phyloP scores from a whole-genome alignment of 2,797 vertebrate species.

The Bradypodion ventrale region DNA sequence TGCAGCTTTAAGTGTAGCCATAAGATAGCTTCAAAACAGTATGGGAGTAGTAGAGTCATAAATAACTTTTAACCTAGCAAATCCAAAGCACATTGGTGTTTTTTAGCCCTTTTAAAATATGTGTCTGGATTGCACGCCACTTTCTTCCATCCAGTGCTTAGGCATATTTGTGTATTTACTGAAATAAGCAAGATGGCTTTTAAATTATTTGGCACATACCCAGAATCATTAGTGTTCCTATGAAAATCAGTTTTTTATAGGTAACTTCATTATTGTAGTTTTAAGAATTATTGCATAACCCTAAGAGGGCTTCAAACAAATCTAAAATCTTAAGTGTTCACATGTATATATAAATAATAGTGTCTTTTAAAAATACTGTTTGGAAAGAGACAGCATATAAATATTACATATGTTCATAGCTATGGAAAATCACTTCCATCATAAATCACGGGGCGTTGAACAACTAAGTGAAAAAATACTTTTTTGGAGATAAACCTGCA shows the following conservation, averaged over 20 bases:
- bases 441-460: constrained; percentile 92
- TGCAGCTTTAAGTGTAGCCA: background rate
- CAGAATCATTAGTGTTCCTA: constrained; percentile 52
- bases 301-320: constrained; percentile 46
- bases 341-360: constrained; percentile 63
- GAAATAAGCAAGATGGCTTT: constrained; percentile 56
- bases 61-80: constrained; percentile 28
- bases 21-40: background rate
- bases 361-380: constrained; percentile 62
- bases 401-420: constrained; percentile 40
- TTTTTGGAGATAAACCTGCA: constrained; percentile 94
- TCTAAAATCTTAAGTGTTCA: constrained; percentile 57
- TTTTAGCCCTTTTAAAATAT: constrained; percentile 53
- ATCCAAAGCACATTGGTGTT: constrained; percentile 46
- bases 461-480: constrained; percentile 89
- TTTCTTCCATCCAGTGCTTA: constrained; percentile 35
- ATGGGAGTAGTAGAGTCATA: constrained; percentile 10
- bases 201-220: constrained; percentile 51
- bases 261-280: constrained; percentile 31
- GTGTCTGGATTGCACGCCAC: constrained; percentile 34
- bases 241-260: background rate
- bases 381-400: constrained; percentile 39
- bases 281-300: constrained; percentile 55
- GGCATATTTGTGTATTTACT: constrained; percentile 13
- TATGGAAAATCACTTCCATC: constrained; percentile 92